Evolutionary conservation across 2,888 invertebrate species (phyloP).

Genomic region (Leptarthrus brevirostris): DNA sequence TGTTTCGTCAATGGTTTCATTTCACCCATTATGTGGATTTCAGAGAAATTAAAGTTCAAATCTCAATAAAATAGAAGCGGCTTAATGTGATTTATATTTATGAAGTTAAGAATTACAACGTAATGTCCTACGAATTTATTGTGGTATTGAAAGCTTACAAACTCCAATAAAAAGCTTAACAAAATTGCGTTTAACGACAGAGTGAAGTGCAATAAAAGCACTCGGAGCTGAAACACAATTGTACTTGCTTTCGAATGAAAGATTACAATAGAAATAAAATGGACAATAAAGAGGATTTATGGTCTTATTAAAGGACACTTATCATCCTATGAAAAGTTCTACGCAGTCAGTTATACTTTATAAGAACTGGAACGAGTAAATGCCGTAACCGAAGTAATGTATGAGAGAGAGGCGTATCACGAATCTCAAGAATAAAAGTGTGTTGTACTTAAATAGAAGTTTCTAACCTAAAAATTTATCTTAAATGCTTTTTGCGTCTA

Average conservation of each 20-base stretch:
- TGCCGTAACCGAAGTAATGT: too few relatives aligned
- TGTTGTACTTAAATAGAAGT: too few relatives aligned
- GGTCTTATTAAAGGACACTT: slow-evolving; percentile 35
- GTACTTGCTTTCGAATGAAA: slow-evolving; percentile 6
- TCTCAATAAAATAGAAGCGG: not conserved
- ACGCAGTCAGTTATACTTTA: not conserved
- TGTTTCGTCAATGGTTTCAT: too few relatives aligned
- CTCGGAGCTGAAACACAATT: slow-evolving; percentile 11
- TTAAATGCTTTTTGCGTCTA: too few relatives aligned
- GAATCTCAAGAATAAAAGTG: too few relatives aligned
- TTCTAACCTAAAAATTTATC: too few relatives aligned
- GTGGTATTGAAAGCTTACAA: not conserved
- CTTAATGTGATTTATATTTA: not conserved
- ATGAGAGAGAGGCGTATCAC: too few relatives aligned
- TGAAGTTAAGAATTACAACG: not conserved
- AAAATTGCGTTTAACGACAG: slow-evolving; percentile 11
- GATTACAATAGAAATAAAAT: slow-evolving; percentile 28
- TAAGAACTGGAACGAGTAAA: too few relatives aligned
- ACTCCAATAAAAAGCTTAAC: slow-evolving; percentile 21
- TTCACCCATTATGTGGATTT: not conserved
- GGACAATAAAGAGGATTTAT: slow-evolving; percentile 25
- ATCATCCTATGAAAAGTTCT: not conserved
- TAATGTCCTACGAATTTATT: not conserved
- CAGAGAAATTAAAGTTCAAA: not conserved
- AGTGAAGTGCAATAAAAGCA: slow-evolving; percentile 16